Evolutionary conservation across 2,113 vertebrate species (phyloP), one percentile per base, ranked within the genome.

Genomic region (Mesocricetus auratus): DNA sequence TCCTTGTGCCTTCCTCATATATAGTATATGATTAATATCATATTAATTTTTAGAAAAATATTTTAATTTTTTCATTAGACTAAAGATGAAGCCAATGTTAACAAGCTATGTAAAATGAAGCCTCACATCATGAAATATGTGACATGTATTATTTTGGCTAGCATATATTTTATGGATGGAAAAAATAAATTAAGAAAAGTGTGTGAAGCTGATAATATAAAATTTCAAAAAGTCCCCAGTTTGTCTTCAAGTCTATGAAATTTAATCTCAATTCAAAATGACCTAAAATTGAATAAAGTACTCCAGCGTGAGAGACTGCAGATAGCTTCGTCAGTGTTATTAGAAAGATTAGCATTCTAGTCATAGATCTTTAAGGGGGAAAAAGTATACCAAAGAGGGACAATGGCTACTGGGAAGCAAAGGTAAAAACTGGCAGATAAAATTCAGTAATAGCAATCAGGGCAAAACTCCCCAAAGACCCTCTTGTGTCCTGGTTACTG

Each of bases 381-480:
- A 79, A 96, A 94, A 94, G 81, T 3, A 78, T 94, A 96, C 94
- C 95, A 97, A 68, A n/a, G 90, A 98, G 98, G 97, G 94, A 96
- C 89, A 79, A 16, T 92, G 96, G 97, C 86, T 95, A 71, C 78
- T 96, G 97, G 98, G 97, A 97, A 98, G 98, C 97, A 87, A 91
- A 97, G 97, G 98, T 93, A 97, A 93, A 97, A 98, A 97, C 17
- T 97, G 98, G 97, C 97, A 97, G 98, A 95, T 77, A 78, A 96
- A 98, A 97, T 82, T 97, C 96, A 91, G 90, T 36, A 45, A 98
- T 15, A 91, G 98, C 79, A 97, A 98, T 91, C 96, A 31, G 96
- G 98, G 96, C 97, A 91, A 31, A 64, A 90, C 96, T 98, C 98
- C 98, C 98, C 95, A 85, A 95, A 98, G 98, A 91, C 98, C 56